phyloP scores from a whole-genome alignment of 2,888 invertebrate species.

The Plagiodera versicolora region DNA sequence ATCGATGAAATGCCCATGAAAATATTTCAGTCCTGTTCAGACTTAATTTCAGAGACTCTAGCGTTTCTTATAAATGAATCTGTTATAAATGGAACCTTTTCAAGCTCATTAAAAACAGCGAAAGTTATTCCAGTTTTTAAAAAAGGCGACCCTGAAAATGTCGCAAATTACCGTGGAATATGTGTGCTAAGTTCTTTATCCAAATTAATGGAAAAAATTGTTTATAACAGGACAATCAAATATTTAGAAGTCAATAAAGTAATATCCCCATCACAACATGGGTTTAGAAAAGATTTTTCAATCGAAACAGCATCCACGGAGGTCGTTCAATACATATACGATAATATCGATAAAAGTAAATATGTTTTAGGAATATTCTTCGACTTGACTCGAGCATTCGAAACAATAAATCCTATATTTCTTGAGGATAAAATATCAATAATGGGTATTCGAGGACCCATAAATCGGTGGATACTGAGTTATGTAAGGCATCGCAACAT shows the following conservation, averaged over 20 bases:
- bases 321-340: constrained; percentile 2
- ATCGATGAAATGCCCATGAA: constrained; percentile 5
- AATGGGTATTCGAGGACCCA: not conserved
- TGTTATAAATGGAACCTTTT: not conserved
- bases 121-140: not conserved
- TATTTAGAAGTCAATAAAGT: too few species aligned
- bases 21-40: not conserved
- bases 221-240: not conserved
- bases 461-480: not conserved
- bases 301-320: constrained; percentile 8
- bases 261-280: too few species aligned
- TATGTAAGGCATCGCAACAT: too few species aligned
- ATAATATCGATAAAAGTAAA: constrained; percentile 2
- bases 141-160: not conserved
- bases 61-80: not conserved
- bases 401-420: constrained; percentile 3
- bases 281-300: not conserved
- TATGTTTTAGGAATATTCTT: constrained; percentile 6
- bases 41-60: not conserved
- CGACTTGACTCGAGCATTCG: constrained; percentile 4
- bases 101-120: not conserved
- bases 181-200: not conserved
- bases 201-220: not conserved
- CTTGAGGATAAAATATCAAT: not conserved
- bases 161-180: not conserved